These are phyloP conservation scores for Dromas ardeola DNA, from an alignment of 2,113 vertebrate species.

Conservation along the genomic window DNA sequence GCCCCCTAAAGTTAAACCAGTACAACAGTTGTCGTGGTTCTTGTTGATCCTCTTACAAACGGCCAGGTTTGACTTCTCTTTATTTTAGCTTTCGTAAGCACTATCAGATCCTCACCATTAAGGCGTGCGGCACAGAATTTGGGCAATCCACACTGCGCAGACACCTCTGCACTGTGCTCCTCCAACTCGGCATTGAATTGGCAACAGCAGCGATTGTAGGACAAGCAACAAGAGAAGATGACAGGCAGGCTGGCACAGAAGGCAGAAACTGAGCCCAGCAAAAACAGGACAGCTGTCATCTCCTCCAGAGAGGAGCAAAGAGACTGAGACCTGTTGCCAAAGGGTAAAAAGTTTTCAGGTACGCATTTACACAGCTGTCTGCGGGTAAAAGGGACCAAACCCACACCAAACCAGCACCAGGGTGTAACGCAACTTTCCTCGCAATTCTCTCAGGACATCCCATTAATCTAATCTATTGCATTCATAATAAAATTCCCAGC, in stretches of 20 bases:
- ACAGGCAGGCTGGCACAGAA: background rate
- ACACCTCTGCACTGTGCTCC: rapidly evolving
- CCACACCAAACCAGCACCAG: background rate
- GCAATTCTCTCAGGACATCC: background rate
- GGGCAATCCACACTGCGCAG: background rate
- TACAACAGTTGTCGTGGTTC: background rate
- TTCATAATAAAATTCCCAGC: background rate
- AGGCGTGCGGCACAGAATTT: background rate
- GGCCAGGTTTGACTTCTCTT: background rate
- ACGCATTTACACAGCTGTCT: background rate
- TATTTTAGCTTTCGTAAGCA: background rate
- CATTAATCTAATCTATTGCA: background rate
- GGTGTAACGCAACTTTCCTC: background rate
- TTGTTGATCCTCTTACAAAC: background rate
- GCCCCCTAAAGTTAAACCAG: background rate
- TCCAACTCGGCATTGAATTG: background rate
- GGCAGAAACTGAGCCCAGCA: background rate
- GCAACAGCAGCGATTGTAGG: background rate
- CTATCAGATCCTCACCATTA: background rate
- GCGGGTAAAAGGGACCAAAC: background rate
- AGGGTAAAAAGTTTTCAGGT: background rate
- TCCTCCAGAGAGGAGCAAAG: background rate
- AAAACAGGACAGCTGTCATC: background rate
- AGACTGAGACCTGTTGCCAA: background rate
- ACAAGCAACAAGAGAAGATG: background rate